Conservation (phyloP, 2,797 vertebrate species). For the Spatula versicolor region DNA sequence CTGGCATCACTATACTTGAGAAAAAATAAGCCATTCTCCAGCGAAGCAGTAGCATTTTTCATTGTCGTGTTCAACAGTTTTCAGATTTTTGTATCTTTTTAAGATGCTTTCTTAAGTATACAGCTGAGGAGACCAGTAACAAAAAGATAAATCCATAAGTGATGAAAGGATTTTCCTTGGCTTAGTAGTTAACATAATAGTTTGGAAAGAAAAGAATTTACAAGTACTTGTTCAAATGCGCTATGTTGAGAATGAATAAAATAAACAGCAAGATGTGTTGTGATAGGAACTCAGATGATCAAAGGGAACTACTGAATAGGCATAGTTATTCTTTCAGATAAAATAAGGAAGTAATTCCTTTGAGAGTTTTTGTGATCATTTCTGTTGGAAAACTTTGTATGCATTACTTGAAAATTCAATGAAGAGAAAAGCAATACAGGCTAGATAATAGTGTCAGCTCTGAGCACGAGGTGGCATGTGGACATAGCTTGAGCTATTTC, state of each 20-base stretch:
- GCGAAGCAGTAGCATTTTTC: background rate
- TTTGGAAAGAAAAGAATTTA: constrained; percentile 70
- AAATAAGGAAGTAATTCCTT: constrained; percentile 76
- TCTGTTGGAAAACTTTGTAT: constrained; percentile 70
- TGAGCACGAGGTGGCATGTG: constrained; percentile 56
- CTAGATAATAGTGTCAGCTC: constrained; percentile 73
- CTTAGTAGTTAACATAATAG: constrained; percentile 71
- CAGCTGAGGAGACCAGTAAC: constrained; percentile 43
- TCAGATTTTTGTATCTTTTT: constrained; percentile 39
- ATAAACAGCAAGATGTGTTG: constrained; percentile 74
- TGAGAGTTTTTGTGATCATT: constrained; percentile 73
- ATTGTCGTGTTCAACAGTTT: constrained; percentile 15
- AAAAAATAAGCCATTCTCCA: background rate
- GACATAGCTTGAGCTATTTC: constrained; percentile 59
- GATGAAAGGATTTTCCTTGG: constrained; percentile 68
- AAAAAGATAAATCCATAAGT: constrained; percentile 62
- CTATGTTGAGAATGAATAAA: constrained; percentile 67
- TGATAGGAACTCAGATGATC: constrained; percentile 74
- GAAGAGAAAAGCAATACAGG: constrained; percentile 64
- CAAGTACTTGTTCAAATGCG: constrained; percentile 60
- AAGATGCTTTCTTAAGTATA: constrained; percentile 61
- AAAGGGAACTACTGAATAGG: constrained; percentile 70
- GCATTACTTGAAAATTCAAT: constrained; percentile 72
- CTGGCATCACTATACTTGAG: constrained; percentile 4
- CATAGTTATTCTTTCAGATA: constrained; percentile 75